phyloP scores from a whole-genome alignment of 2,888 invertebrate species.

The Acleris laterana region DNA sequence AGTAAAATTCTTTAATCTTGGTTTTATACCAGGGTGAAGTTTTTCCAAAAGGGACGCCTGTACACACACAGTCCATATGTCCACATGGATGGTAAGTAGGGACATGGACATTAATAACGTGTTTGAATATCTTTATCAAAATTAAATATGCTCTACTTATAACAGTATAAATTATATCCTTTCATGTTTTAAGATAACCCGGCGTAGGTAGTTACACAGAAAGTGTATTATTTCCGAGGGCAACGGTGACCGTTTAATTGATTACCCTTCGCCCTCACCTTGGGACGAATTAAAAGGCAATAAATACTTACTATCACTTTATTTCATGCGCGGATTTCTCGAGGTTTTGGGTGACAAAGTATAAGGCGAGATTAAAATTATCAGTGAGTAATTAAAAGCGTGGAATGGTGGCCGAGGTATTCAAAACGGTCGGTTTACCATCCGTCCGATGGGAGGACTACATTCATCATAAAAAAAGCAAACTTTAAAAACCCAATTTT shows the following conservation, averaged over 20 bases:
- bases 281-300: conserved; percentile 36
- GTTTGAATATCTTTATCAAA: no score
- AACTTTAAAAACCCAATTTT: no score
- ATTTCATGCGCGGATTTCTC: conserved; percentile 23
- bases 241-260: conserved; percentile 36
- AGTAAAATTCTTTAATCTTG: no score
- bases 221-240: conserved; percentile 29
- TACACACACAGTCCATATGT: no score
- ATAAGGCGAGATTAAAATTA: not conserved
- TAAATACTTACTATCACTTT: conserved; percentile 35
- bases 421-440: not conserved
- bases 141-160: no score
- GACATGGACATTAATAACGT: no score
- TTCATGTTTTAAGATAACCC: not conserved
- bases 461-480: no score
- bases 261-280: conserved; percentile 36
- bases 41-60: no score
- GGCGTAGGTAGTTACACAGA: conserved; percentile 17
- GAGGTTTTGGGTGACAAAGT: conserved; percentile 23
- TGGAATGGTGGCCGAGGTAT: not conserved
- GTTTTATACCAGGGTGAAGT: no score
- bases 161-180: not conserved
- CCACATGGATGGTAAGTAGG: no score
- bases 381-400: not conserved
- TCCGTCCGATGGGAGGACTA: no score